Evolutionary conservation across 2,113 vertebrate species (phyloP), one percentile per base, ranked within the genome.

Genomic region (Brachypodius melanocephalos): DNA sequence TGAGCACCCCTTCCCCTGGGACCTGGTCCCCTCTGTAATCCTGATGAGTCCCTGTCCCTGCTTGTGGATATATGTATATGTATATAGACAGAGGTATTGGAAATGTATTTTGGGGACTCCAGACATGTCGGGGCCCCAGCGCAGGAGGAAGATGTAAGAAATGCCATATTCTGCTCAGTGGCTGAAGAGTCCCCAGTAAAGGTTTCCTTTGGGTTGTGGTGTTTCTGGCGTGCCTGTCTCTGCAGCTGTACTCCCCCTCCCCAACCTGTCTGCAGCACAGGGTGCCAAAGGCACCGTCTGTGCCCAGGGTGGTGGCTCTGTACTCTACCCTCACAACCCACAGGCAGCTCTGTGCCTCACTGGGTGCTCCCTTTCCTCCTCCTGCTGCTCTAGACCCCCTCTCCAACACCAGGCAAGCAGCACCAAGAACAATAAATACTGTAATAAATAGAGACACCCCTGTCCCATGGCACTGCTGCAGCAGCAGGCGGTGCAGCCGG

Each of bases 371-470:
- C n/a, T 63, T 49, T 67, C 63, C 51, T 73, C 29, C 61, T 49
- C 34, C 43, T 0, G 0, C 62, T 69, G 29, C 45, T 58, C 48
- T 32, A 6, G 28, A 42, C 25, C 12, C 40, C 43, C 28, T 22
- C 5, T 4, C 36, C 86, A 94, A 92, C 72, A 97, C 14, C n/a
- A 94, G 19, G 54, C 84, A 84, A 76, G 66, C 58, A 92, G 62
- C 87, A 91, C 38, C 0, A n/a, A 95, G 89, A 95, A 88, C 89
- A 97, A 96, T 96, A 96, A 96, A 96, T 97, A 97, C 52, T 97
- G 95, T 94, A 97, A 97, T 97, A 96, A 95, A 97, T 95, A 96
- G 57, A 95, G 88, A 94, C 86, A 59, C 63, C 66, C 68, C 92
- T 86, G 49, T 85, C 42, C 32, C 20, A 8, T 8, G 73, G 81